phyloP scores from a whole-genome alignment of 2,888 invertebrate genomes.

The Mayetiola destructor region DNA sequence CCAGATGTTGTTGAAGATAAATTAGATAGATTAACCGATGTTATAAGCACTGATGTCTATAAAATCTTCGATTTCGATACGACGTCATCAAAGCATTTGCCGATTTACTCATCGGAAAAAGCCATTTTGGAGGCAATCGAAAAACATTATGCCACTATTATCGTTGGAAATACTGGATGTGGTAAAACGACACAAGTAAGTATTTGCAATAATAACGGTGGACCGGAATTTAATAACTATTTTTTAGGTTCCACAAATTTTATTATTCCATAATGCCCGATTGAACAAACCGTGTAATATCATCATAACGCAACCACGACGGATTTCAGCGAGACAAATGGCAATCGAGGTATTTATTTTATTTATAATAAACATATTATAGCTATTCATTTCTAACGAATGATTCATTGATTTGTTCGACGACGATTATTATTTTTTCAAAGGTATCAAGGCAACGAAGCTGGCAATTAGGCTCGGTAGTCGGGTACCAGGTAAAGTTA shows the following conservation, averaged over 20 bases:
- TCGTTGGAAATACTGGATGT: conserved; percentile 84
- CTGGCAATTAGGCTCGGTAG: conserved; percentile 67
- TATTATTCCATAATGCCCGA: background rate
- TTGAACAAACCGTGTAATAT: conserved; percentile 59
- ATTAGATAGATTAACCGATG: background rate
- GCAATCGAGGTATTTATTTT: no score
- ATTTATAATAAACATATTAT: no score
- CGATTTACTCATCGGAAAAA: background rate
- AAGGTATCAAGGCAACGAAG: conserved; percentile 70
- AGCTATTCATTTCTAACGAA: no score
- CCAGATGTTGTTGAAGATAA: background rate
- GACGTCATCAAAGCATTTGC: background rate
- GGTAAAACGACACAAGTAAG: conserved; percentile 68
- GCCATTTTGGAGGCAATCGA: background rate
- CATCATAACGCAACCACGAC: conserved; percentile 81
- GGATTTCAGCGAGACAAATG: conserved; percentile 86
- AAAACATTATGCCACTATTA: background rate
- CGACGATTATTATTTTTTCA: conserved; percentile 73
- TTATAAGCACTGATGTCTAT: background rate
- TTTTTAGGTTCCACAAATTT: background rate
- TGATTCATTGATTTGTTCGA: no score
- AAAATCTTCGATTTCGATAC: background rate
- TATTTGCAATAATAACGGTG: background rate
- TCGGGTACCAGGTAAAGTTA: conserved; percentile 56
- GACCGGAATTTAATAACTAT: background rate